Base-by-base conservation (phyloP, 2,113 vertebrate species). In the Camelus bactrianus region DNA sequence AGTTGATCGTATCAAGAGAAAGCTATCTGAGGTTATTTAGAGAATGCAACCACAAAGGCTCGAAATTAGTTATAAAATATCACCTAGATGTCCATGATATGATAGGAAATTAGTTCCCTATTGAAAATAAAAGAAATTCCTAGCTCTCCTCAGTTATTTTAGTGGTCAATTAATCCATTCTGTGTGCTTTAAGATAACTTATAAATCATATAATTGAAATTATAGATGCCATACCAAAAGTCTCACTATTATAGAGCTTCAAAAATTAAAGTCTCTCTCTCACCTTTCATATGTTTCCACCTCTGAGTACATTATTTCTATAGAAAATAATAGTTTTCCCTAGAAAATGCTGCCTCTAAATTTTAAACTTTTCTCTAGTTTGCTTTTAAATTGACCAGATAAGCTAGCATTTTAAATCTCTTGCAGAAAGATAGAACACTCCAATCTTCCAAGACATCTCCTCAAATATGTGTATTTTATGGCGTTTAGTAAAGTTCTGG, bases 401-500 rank as follows among this genome's bases (percentile, higher is more conserved):
- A 91, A 87, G 1, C 17, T 62, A 42, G 16, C 32, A 60, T 76
- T 89, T 80, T 64, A 22, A 75, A 75, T 56, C 38, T 92, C 58
- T 93, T 75, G 52, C 35, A 92, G 67, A 96, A 64, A 76, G 26
- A 42, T 65, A 69, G 52, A 81, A 82, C 52, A 30, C 35, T 65
- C 15, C 64, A 48, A 73, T 58, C 89, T 82, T 93, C 22, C 0
- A 17, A 82, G 30, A 28, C 12, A 19, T 38, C 19, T 52, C 22
- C 62, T 92, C 32, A 72, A 80, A 93, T 91, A 80, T 54, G 14
- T 76, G 2, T 83, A 72, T 89, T 54, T 92, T 54, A 72, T 87
- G 16, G 64, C 8, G 69, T 89, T 96, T 28, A 92, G 48, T 46
- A 54, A 76, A 70, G 20, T 56, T 58, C n/a, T 91, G 19, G 60